These are phyloP conservation scores for Phaethon lepturus DNA, from an alignment of 2,113 vertebrate species.

Conservation along the genomic window DNA sequence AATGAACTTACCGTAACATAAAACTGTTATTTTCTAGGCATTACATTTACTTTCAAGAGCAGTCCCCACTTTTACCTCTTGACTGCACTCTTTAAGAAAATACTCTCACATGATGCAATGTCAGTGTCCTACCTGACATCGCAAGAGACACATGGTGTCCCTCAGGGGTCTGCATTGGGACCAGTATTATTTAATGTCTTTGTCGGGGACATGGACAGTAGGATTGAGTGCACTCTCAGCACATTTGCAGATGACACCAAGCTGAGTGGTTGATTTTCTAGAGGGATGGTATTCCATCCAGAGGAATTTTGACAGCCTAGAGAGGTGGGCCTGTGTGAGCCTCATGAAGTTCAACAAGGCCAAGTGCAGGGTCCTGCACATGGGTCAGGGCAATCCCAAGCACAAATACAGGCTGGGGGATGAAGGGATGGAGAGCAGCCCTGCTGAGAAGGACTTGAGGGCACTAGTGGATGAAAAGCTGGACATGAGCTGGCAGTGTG, in stretches of 20 bases:
- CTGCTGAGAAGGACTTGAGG: no score
- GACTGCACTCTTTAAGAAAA: not conserved
- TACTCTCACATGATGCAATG: not conserved
- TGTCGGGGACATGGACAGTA: not conserved
- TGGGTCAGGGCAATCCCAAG: no score
- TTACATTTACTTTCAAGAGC: not conserved
- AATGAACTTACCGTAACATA: not conserved
- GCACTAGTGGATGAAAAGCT: no score
- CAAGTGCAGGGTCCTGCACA: no score
- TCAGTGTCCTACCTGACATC: not conserved
- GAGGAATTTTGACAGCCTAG: no score
- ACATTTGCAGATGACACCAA: not conserved
- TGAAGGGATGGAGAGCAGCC: no score
- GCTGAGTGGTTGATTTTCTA: not conserved
- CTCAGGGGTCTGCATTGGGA: not conserved
- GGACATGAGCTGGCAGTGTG: no score
- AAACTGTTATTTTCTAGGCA: not conserved
- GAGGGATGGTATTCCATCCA: not conserved
- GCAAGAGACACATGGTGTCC: not conserved
- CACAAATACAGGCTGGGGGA: no score
- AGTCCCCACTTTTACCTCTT: not conserved
- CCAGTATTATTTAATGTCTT: not conserved
- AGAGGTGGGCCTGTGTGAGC: no score
- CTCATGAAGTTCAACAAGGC: no score
- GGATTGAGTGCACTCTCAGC: not conserved